Evolutionary conservation across 2,888 invertebrate genomes (phyloP).

Genomic region (Mesodorylaimus sp.): DNA sequence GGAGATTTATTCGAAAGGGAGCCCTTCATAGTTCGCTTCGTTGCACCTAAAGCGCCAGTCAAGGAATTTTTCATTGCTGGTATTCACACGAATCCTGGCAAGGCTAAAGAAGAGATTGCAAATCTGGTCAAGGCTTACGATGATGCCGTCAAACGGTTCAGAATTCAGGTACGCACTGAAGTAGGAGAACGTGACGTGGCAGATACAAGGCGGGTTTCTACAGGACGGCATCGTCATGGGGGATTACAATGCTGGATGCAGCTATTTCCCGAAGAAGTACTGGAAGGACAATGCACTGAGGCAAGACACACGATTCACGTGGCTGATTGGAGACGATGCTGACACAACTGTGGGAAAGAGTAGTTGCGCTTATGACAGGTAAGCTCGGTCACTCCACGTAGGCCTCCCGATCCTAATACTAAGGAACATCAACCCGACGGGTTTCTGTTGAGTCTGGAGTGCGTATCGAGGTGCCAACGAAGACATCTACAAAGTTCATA

Average conservation of each 20-base stretch:
- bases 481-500: too few relatives aligned
- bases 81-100: constrained; percentile 19
- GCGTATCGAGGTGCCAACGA: too few relatives aligned
- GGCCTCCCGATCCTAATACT: too few relatives aligned
- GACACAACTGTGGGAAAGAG: constrained; percentile 27
- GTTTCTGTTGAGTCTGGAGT: too few relatives aligned
- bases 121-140: neutral
- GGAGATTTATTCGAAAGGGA: constrained; percentile 21
- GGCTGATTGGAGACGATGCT: constrained; percentile 24
- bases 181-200: too few relatives aligned
- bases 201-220: too few relatives aligned
- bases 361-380: constrained; percentile 27
- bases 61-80: constrained; percentile 15
- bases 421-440: too few relatives aligned
- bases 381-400: too few relatives aligned
- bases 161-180: constrained; percentile 1
- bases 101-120: constrained; percentile 21
- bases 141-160: neutral
- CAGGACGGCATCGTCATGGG: constrained; percentile 27
- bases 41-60: constrained; percentile 9
- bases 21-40: constrained; percentile 21
- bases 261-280: constrained; percentile 19
- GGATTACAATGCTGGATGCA: constrained; percentile 31
- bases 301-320: constrained; percentile 20
- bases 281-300: constrained; percentile 17